Evolutionary conservation across 2,113 vertebrate genomes (phyloP).

Genomic region (Zosterops pallidus): DNA sequence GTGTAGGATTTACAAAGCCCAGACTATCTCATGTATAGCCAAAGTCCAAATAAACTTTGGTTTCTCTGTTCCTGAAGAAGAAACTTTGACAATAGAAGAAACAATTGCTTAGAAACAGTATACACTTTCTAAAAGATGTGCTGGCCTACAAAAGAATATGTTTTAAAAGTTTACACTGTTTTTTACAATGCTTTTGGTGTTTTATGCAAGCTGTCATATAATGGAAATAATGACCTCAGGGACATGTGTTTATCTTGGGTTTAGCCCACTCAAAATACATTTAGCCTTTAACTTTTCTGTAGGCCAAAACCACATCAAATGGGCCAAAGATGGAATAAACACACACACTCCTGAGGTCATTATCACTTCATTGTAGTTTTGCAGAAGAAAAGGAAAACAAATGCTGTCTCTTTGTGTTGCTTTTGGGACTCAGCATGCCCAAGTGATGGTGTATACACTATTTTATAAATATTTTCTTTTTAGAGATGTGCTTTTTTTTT

Average conservation of each 20-base stretch:
- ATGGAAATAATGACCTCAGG: constrained; percentile 73
- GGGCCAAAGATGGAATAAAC: constrained; percentile 66
- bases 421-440: constrained; percentile 25
- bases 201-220: constrained; percentile 70
- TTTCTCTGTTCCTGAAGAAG: constrained; percentile 8
- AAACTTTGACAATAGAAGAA: constrained; percentile 54
- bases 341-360: constrained; percentile 64
- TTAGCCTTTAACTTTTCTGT: constrained; percentile 67
- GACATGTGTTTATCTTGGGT: constrained; percentile 71
- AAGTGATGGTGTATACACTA: constrained; percentile 21
- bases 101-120: constrained; percentile 59
- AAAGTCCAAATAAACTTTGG: constrained; percentile 42
- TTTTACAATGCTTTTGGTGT: constrained; percentile 72
- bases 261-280: constrained; percentile 72
- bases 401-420: constrained; percentile 43
- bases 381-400: constrained; percentile 65
- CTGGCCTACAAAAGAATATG: neutral
- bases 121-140: constrained; percentile 48
- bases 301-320: constrained; percentile 72
- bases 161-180: constrained; percentile 57
- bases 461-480: constrained; percentile 45
- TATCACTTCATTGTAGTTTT: constrained; percentile 69
- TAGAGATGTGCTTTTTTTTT: neutral
- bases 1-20: constrained; percentile 28
- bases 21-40: neutral